Evolutionary conservation across 1,140 invertebrate species (phyloP), one percentile per base, ranked within the genome.

Genomic region (Metaphire vulgaris): DNA sequence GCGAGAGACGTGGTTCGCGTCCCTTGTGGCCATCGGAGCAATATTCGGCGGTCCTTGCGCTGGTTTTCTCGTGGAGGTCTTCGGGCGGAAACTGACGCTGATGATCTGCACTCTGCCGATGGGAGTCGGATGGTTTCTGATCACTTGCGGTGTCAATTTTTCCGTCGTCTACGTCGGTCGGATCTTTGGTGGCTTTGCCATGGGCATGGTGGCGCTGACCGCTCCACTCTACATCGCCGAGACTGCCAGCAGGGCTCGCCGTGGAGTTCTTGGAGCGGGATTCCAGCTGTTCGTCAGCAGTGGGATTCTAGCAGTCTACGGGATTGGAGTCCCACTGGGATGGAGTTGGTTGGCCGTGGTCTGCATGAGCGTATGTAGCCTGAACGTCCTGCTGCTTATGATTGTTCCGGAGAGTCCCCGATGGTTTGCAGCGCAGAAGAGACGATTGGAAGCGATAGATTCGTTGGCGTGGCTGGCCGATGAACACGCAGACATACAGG

Each of bases 241-340:
- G 87, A 92, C 92, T 65, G 90, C 92, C 0, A 91, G 93, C 78
- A 91, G 89, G 75, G 88, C 89, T 6, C 91, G 93, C 78, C 88
- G 93, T 56, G 94, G 93, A 15, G 89, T 90, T 0, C 86, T 95
- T 0, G 92, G 93, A 0, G 91, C 93, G 0, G 90, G 92, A 80
- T 92, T 92, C 78, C 92, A 93, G 80, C 84, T 97, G 77, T 93
- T 93, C 0, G 95, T 94, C 26, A 92, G 92, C 0, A 90, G 97
- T 77, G 95, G 95, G 83, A 97, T 97, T 80, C 90, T 92, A 0
- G 85, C 90, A 28, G 88, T 90, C 0, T 93, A 92, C 83, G 82
- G 90, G 0, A 81, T 93, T 1, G 94, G 93, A 2, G 87, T 90
- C 1, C 84, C 88, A 72, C 16, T 94, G 90, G 86, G 87, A 0